A percentile compares a stretch with the other conserved stretches of the same genome.
Conservation (phyloP, 1,140 invertebrate genomes). For the Steinernema khuongi region DNA sequence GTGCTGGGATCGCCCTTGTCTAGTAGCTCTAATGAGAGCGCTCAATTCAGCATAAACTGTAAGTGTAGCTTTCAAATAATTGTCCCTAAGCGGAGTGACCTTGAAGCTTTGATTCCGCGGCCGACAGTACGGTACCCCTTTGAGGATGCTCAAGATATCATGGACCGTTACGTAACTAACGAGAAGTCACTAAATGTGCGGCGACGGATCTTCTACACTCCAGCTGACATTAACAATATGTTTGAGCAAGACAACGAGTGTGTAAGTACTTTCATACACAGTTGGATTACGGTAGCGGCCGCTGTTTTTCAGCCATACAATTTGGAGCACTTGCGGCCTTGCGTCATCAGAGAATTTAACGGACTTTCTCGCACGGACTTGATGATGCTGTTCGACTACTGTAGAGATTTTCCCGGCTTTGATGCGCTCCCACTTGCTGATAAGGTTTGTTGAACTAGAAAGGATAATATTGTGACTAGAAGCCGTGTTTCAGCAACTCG, state of each 20-base stretch:
- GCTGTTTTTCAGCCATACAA: constrained; percentile 30
- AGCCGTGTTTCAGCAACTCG: constrained; percentile 14
- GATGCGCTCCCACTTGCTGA: constrained; percentile 16
- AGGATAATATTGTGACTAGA: constrained; percentile 9
- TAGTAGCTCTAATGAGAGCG: constrained; percentile 16
- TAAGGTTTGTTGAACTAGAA: constrained; percentile 19
- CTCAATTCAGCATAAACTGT: background rate
- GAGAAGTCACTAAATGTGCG: constrained; percentile 34
- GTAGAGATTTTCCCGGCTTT: constrained; percentile 28
- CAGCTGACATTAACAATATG: constrained; percentile 26
- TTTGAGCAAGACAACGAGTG: constrained; percentile 31
- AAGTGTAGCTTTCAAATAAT: constrained; percentile 1
- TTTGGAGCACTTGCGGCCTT: constrained; percentile 25
- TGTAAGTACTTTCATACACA: background rate
- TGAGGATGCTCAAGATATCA: background rate
- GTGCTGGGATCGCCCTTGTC: constrained; percentile 17
- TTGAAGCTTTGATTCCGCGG: constrained; percentile 13
- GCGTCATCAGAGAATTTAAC: constrained; percentile 23
- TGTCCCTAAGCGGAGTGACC: constrained; percentile 17
- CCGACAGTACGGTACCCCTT: background rate
- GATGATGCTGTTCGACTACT: constrained; percentile 32
- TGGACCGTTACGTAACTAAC: constrained; percentile 21
- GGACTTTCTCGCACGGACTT: constrained; percentile 32
- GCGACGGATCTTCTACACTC: constrained; percentile 32
- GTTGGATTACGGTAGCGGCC: background rate